Evolutionary conservation across 30 jellyfish, hydroid and myxozoan species (phyloP), one percentile per base, ranked within the genome.

Genomic region (Cassiopea andromeda): DNA sequence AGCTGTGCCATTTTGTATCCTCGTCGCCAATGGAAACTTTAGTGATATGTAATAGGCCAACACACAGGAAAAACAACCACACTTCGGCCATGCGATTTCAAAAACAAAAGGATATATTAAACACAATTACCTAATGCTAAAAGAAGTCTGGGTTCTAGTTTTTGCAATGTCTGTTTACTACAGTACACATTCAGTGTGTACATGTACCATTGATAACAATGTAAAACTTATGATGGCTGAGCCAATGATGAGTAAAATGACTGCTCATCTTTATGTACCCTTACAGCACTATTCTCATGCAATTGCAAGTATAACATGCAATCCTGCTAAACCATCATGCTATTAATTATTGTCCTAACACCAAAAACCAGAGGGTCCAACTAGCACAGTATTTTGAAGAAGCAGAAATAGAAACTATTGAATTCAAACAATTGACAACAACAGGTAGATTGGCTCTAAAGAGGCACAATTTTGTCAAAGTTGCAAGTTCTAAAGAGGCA

Each of bases 191-290:
- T 67, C 79, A n/a, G 94, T 88, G 38, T 88, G 88, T 67, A 95
- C 69, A 17, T 88, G 96, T 81, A 70, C 79, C 84, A 80, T 79
- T 15, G 95, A 78, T 44, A 49, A 88, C 44, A 88, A 80, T 49
- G 94, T 81, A 18, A 88, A 88, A 54, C 94, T 88, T 16, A 81
- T 88, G 94, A 43, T 80, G 46, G 60, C 81, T 85, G 66, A 66
- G 16, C 67, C n/a, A 60, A 38, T 27, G 43, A 16, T 82, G 92
- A 89, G 38, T 19, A 57, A 83, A 9, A n/a, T 46, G 12, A 59
- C 73, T 14, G 93, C 47, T 75, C 59, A 85, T 43, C 73, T 18
- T 12, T 93, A 75, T 46, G 81, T 58, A 66, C 92, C 92, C 60
- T 27, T 73, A 50, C 13, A 47, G 59, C 79, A 85, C 27, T 38